Evolutionary conservation across 2,113 vertebrate genomes (phyloP).

Genomic region (Hyperopisus bebe): DNA sequence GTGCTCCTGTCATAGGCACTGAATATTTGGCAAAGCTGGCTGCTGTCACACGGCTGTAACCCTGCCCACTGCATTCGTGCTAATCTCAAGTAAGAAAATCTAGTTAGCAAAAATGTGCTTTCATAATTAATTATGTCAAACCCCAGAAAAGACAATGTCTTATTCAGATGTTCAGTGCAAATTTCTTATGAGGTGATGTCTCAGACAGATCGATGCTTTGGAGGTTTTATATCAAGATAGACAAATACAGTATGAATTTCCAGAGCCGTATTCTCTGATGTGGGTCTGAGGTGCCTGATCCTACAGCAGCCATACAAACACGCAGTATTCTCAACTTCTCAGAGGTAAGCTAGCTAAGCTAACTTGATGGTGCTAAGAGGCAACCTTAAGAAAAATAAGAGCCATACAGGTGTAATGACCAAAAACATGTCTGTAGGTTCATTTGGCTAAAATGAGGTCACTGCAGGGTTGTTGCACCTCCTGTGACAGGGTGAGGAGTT

Average conservation of each 20-base stretch:
- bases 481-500: not conserved
- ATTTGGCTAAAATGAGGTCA: not conserved
- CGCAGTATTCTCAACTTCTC: not conserved
- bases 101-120: not conserved
- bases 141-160: not conserved
- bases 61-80: not conserved
- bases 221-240: not conserved
- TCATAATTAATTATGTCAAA: not conserved
- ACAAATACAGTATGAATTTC: not conserved
- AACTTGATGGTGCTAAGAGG: not conserved
- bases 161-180: not conserved
- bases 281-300: not conserved
- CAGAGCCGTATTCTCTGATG: not conserved
- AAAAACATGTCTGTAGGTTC: not conserved
- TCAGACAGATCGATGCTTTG: not conserved
- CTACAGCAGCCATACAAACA: not conserved
- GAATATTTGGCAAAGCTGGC: not conserved
- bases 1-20: not conserved
- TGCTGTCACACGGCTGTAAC: not conserved
- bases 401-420: not conserved
- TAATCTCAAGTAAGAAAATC: not conserved
- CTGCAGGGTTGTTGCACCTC: not conserved
- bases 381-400: not conserved
- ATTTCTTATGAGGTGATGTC: not conserved
- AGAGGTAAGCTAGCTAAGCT: not conserved